A percentile compares a stretch with the other conserved stretches of the same genome.
Evolutionary conservation across 2,113 vertebrate genomes (phyloP).

Genomic region (Panthera leo): DNA sequence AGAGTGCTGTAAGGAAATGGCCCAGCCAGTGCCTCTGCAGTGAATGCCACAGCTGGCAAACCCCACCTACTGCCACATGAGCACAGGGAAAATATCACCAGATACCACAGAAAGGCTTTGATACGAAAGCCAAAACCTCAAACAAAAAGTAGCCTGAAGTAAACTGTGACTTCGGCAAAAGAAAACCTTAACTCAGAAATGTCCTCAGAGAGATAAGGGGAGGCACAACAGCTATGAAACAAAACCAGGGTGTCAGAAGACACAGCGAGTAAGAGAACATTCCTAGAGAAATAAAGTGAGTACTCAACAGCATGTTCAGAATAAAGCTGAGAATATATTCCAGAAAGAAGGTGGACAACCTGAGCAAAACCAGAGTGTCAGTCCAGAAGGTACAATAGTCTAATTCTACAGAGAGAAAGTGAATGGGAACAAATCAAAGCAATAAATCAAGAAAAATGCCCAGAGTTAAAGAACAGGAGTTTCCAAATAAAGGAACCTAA

Average conservation of each 20-base stretch:
- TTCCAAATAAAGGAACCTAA: neutral
- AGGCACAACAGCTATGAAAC: neutral
- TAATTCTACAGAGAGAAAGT: neutral
- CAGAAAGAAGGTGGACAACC: neutral
- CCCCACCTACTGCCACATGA: neutral
- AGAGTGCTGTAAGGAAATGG: neutral
- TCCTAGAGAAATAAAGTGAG: neutral
- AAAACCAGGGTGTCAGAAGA: neutral
- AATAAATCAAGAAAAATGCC: neutral
- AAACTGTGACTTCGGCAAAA: neutral
- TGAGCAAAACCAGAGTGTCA: neutral
- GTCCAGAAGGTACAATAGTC: neutral
- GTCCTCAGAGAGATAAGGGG: neutral
- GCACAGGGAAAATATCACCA: neutral
- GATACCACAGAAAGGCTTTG: neutral
- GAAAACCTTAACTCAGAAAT: neutral
- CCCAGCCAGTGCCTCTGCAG: neutral
- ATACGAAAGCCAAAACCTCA: neutral
- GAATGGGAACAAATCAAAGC: neutral
- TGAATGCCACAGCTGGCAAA: neutral
- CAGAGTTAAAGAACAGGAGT: neutral
- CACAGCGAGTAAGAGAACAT: neutral
- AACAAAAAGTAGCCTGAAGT: neutral
- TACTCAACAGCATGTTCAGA: neutral
- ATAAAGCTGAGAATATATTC: neutral